phyloP scores from a whole-genome alignment of 1,140 invertebrate genomes.

The Octopus bimaculoides region DNA sequence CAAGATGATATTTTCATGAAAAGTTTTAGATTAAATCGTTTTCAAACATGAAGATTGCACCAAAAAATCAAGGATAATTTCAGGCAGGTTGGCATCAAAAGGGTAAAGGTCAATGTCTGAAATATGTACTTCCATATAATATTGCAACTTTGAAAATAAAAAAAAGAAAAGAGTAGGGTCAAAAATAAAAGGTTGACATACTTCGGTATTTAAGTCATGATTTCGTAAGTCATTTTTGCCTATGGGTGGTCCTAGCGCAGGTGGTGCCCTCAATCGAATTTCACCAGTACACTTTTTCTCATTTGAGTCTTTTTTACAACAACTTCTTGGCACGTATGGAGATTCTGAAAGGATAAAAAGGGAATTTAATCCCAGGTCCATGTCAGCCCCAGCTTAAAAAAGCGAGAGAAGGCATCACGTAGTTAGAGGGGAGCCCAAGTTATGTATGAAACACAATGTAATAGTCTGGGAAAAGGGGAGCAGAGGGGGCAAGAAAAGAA shows the following conservation, averaged over 20 bases:
- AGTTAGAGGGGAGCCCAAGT: not conserved
- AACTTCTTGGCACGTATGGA: conserved; percentile 10
- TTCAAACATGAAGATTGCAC: no score
- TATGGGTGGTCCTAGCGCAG: not conserved
- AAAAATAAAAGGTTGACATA: not conserved
- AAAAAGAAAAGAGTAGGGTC: no score
- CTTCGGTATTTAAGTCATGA: conserved; percentile 8
- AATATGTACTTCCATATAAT: no score
- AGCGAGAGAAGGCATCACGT: not conserved
- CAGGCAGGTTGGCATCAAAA: no score
- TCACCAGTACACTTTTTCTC: not conserved
- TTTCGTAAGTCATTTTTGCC: not conserved
- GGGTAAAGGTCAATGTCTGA: no score
- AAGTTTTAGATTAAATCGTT: no score
- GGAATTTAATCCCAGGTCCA: not conserved
- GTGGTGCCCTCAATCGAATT: not conserved
- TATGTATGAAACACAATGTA: not conserved
- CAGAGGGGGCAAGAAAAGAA: not conserved
- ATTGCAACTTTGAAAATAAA: no score
- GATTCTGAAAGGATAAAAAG: not conserved
- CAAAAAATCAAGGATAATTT: no score
- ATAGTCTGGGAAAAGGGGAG: not conserved
- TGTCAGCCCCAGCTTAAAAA: not conserved
- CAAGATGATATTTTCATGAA: no score
- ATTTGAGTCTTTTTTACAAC: conserved; percentile 4